Percentiles rank a stretch among this genome's conserved stretches.
phyloP scores from a whole-genome alignment of 2,113 vertebrate genomes.

The Talpa occidentalis region DNA sequence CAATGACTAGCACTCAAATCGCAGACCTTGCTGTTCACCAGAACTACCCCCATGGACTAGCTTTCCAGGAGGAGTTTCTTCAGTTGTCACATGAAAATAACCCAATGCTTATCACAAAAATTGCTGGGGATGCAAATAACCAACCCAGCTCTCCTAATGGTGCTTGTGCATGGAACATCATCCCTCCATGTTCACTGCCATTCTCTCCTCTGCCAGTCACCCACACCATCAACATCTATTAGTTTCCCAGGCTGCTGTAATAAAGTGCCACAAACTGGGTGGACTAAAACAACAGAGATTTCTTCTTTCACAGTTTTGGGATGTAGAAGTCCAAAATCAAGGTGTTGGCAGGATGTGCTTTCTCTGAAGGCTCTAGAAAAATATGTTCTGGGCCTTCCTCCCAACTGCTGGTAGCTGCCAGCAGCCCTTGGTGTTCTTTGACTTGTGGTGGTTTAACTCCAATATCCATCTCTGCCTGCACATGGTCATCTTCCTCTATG shows the following conservation, averaged over 20 bases:
- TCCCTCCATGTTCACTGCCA: neutral
- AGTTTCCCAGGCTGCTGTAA: neutral
- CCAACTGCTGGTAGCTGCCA: neutral
- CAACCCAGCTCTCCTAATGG: accelerated
- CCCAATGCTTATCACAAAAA: neutral
- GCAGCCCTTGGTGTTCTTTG: neutral
- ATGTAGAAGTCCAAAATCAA: neutral
- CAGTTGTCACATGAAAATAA: neutral
- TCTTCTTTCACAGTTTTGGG: neutral
- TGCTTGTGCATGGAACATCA: neutral
- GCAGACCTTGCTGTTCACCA: neutral
- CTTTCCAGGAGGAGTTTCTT: neutral
- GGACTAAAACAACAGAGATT: neutral
- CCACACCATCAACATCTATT: too few species aligned
- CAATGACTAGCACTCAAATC: neutral
- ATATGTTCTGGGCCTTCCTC: too few species aligned
- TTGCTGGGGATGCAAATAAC: neutral
- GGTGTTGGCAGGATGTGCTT: accelerated
- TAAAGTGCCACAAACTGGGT: neutral
- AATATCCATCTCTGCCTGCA: neutral
- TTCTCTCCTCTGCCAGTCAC: neutral
- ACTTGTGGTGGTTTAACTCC: too few species aligned
- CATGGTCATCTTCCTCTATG: neutral
- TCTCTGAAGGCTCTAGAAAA: neutral
- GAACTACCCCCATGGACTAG: neutral